A percentile compares a stretch with the other conserved stretches of the same genome.
Conservation (phyloP, 2,113 vertebrate species). For the Protomyctophum bolini region DNA sequence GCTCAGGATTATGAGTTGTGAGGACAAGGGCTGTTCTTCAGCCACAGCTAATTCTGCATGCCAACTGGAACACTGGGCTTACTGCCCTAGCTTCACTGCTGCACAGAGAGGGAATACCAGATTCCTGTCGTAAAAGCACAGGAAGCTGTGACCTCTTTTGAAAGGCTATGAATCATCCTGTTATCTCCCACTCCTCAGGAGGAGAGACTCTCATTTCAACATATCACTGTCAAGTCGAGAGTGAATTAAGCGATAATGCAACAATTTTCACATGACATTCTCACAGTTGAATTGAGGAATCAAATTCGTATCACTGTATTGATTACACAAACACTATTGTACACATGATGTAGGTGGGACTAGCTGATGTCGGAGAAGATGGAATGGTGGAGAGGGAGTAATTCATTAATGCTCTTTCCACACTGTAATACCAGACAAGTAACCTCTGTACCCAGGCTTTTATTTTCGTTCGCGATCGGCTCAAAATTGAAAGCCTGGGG, state of each 20-base stretch:
- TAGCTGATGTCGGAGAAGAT: constrained; percentile 28
- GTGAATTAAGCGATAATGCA: constrained; percentile 57
- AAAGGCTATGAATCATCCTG: constrained; percentile 72
- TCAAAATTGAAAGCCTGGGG: too few species aligned
- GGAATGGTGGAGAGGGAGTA: constrained; percentile 41
- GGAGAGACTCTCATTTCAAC: constrained; percentile 46
- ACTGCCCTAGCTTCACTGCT: constrained; percentile 46
- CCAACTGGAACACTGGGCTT: constrained; percentile 57
- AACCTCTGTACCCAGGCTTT: too few species aligned
- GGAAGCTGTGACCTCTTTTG: constrained; percentile 72
- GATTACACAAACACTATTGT: constrained; percentile 42
- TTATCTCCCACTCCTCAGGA: constrained; percentile 65
- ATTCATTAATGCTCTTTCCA: constrained; percentile 44
- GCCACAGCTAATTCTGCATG: constrained; percentile 63
- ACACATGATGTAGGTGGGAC: constrained; percentile 13
- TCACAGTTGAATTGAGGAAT: constrained; percentile 32
- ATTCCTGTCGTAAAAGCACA: constrained; percentile 67
- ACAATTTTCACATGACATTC: constrained; percentile 45
- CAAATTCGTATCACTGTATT: constrained; percentile 35
- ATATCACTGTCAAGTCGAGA: constrained; percentile 45
- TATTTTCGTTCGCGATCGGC: too few species aligned
- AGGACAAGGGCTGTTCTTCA: constrained; percentile 32
- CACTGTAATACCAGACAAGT: constrained; percentile 32
- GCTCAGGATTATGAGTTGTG: constrained; percentile 37
- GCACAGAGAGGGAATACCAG: constrained; percentile 74